These are phyloP conservation scores for Drosophila mauritiana DNA, from an alignment of 1,140 invertebrate species.

Conservation along the genomic window DNA sequence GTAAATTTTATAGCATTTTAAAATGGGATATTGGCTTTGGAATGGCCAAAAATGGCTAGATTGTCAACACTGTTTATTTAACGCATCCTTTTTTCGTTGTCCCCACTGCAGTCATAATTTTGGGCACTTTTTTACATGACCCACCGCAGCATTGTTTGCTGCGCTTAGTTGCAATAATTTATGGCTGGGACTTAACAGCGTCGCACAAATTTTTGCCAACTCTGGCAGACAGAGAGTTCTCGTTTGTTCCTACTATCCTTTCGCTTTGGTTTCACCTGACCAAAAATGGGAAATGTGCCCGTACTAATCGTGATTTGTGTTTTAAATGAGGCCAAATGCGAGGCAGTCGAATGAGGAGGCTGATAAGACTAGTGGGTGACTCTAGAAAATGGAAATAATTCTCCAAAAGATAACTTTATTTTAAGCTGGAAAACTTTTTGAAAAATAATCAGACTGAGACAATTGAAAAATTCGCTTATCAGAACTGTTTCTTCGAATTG, in stretches of 20 bases:
- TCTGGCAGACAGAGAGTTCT: slow-evolving; percentile 5
- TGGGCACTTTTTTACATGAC: slow-evolving; percentile 50
- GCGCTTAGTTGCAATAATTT: slow-evolving; percentile 65
- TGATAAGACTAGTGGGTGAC: slow-evolving; percentile 1
- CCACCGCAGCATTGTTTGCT: slow-evolving; percentile 62
- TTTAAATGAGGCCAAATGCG: slow-evolving; percentile 47
- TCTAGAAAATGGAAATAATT: too few species aligned
- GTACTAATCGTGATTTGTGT: slow-evolving; percentile 74
- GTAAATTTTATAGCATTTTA: neutral
- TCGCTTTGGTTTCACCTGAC: slow-evolving; percentile 1
- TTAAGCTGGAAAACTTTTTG: neutral
- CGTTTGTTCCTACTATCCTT: neutral
- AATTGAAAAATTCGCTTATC: too few species aligned
- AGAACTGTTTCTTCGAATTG: too few species aligned
- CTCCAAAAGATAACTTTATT: neutral
- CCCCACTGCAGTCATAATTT: slow-evolving; percentile 63
- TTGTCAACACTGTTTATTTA: neutral
- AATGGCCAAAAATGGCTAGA: neutral
- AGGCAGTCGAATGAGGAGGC: slow-evolving; percentile 1
- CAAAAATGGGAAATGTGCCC: slow-evolving; percentile 45
- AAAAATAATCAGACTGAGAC: too few species aligned
- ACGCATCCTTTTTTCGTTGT: neutral
- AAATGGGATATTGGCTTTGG: neutral
- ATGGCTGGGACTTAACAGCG: slow-evolving; percentile 34
- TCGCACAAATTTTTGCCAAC: slow-evolving; percentile 48